These are phyloP conservation scores for Leptodactylus fallax DNA, from an alignment of 2,797 vertebrate genomes.

Conservation along the genomic window DNA sequence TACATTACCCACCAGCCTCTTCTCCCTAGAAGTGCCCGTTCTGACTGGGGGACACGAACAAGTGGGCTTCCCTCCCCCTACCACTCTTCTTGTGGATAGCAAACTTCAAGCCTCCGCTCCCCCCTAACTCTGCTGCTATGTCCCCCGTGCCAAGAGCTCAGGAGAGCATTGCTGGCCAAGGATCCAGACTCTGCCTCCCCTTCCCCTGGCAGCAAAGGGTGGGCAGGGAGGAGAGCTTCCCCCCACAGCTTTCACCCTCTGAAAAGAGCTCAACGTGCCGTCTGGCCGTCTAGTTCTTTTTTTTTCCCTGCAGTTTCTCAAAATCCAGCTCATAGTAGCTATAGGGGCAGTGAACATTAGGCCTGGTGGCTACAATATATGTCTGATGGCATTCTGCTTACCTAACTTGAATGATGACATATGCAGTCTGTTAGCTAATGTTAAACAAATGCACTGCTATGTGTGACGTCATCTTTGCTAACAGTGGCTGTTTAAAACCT, in stretches of 20 bases:
- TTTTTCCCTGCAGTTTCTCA: slow-evolving; percentile 49
- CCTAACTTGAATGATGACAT: neutral
- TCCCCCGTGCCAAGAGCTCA: slow-evolving; percentile 62
- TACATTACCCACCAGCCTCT: slow-evolving; percentile 62
- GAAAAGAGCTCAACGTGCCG: slow-evolving; percentile 58
- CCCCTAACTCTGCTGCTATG: slow-evolving; percentile 53
- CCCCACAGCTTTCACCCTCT: slow-evolving; percentile 46
- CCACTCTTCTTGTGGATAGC: slow-evolving; percentile 54
- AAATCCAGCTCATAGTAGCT: slow-evolving; percentile 10
- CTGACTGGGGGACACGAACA: slow-evolving; percentile 55
- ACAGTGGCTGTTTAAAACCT: no score
- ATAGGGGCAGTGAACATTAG: neutral
- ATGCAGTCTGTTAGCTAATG: neutral
- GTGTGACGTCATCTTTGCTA: no score
- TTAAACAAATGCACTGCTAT: neutral
- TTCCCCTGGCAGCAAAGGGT: slow-evolving; percentile 58
- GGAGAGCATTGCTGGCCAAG: slow-evolving; percentile 59
- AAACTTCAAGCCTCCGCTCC: slow-evolving; percentile 57
- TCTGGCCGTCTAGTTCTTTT: slow-evolving; percentile 61
- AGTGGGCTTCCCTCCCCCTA: slow-evolving; percentile 59
- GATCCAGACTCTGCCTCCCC: slow-evolving; percentile 59
- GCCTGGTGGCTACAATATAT: neutral
- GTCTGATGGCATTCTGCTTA: neutral
- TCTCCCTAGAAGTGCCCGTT: slow-evolving; percentile 60
- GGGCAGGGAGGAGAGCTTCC: slow-evolving; percentile 56